Evolutionary conservation across 2,113 vertebrate species (phyloP).

Genomic region (Taurulus bubalis): DNA sequence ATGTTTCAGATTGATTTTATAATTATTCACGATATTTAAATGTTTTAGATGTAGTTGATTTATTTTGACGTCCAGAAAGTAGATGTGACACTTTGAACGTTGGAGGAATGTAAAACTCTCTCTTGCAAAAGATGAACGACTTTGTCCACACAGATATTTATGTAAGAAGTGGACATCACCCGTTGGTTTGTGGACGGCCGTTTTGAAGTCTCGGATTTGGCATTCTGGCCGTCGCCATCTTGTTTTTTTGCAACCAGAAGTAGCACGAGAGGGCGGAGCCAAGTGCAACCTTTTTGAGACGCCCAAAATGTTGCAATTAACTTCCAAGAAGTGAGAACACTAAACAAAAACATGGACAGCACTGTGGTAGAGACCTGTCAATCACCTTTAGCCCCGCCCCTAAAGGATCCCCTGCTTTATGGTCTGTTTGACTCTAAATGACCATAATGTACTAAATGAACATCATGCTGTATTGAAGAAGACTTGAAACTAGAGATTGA

Average conservation of each 20-base stretch:
- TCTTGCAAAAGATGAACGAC: background rate
- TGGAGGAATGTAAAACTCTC: background rate
- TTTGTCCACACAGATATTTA: background rate
- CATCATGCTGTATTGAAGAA: too few relatives aligned
- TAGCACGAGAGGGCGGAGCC: background rate
- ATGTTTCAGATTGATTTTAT: background rate
- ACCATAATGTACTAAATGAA: too few relatives aligned
- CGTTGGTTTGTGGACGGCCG: too few relatives aligned
- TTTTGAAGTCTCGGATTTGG: background rate
- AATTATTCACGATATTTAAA: background rate
- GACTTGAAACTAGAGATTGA: too few relatives aligned
- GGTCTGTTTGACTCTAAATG: too few relatives aligned
- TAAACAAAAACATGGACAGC: too few relatives aligned
- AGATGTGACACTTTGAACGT: background rate
- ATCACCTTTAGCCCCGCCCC: background rate
- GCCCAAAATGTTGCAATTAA: too few relatives aligned
- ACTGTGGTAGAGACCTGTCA: too few relatives aligned
- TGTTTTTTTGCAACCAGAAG: background rate
- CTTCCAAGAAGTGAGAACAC: too few relatives aligned
- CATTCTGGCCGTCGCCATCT: background rate
- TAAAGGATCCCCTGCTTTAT: background rate
- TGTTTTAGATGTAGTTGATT: background rate
- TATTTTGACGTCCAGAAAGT: background rate
- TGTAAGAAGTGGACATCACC: too few relatives aligned
- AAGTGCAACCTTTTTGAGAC: too few relatives aligned